Evolutionary conservation across 2,888 invertebrate genomes (phyloP).

Genomic region (Tillus elongatus): DNA sequence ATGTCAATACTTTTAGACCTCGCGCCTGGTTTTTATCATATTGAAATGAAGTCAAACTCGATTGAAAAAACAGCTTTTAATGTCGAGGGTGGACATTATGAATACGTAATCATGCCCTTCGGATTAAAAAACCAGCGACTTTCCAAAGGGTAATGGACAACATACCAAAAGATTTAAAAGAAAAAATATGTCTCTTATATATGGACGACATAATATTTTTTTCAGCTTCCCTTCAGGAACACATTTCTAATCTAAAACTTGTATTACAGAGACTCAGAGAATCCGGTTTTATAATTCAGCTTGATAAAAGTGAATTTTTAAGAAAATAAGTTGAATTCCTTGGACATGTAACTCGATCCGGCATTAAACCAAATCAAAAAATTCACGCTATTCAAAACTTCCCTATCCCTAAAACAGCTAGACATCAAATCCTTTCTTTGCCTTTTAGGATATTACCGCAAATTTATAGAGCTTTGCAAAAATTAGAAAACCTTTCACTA

Average conservation of each 20-base stretch:
- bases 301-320: constrained; percentile 6
- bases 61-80: constrained; percentile 29
- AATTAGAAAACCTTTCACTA: constrained; percentile 18
- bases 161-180: constrained; percentile 18
- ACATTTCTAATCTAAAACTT: too few species aligned
- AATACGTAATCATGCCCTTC: constrained; percentile 26
- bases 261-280: constrained; percentile 15
- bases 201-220: constrained; percentile 24
- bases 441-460: constrained; percentile 12
- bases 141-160: constrained; percentile 24
- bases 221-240: too few species aligned
- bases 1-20: constrained; percentile 29
- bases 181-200: constrained; percentile 20
- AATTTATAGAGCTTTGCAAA: constrained; percentile 18
- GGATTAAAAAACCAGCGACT: constrained; percentile 26
- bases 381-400: constrained; percentile 8
- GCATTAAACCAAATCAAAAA: constrained; percentile 8
- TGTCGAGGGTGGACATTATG: constrained; percentile 25
- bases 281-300: constrained; percentile 7
- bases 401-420: constrained; percentile 9
- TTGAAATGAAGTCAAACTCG: constrained; percentile 23
- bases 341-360: constrained; percentile 7
- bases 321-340: constrained; percentile 7
- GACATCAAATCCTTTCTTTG: constrained; percentile 8
- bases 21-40: constrained; percentile 31